phyloP scores from a whole-genome alignment of 2,113 vertebrate genomes.

The Rhegmatorhina hoffmannsi region DNA sequence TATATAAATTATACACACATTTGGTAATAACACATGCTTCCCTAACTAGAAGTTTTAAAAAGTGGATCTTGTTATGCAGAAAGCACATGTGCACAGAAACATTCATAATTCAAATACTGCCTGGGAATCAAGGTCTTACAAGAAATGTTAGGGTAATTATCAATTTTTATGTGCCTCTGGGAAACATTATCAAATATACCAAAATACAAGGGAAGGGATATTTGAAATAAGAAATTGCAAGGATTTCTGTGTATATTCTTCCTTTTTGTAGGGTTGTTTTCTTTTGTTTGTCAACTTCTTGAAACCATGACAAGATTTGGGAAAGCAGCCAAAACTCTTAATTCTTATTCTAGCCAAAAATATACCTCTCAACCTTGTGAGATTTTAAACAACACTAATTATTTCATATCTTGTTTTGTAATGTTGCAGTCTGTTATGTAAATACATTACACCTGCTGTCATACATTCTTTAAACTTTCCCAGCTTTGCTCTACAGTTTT shows the following conservation, averaged over 20 bases:
- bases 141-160: neutral
- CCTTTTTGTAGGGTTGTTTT: neutral
- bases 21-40: neutral
- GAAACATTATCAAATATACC: neutral
- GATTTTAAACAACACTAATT: constrained; percentile 32
- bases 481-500: constrained; percentile 31
- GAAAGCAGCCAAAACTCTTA: neutral
- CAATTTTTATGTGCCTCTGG: neutral
- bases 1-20: neutral
- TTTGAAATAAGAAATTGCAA: neutral
- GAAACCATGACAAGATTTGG: neutral
- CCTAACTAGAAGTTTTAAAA: neutral
- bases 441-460: constrained; percentile 23
- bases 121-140: neutral
- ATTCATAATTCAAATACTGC: neutral
- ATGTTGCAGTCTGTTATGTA: constrained; percentile 24
- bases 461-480: constrained; percentile 27
- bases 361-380: neutral
- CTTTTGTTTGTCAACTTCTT: neutral
- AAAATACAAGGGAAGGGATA: neutral
- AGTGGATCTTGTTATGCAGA: neutral
- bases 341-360: neutral
- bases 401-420: constrained; percentile 43
- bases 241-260: neutral
- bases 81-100: neutral